A percentile compares a stretch with the other conserved stretches of the same genome.
phyloP scores from a whole-genome alignment of 2,113 vertebrate species.

The Callipepla californica region DNA sequence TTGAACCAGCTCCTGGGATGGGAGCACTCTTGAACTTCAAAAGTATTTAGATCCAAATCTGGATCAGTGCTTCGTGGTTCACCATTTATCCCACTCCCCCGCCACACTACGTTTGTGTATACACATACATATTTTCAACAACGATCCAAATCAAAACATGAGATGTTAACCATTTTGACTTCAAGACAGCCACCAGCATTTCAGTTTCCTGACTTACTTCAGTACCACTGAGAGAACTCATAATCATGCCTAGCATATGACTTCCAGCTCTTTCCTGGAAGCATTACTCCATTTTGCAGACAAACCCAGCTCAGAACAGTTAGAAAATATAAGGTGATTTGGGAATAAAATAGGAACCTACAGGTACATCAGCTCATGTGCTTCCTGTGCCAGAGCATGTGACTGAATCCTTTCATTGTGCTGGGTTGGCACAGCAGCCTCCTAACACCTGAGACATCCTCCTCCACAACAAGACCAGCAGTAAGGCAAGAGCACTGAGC shows the following conservation, averaged over 20 bases:
- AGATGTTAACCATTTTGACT: not conserved
- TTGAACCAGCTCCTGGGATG: conserved; percentile 37
- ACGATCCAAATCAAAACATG: not conserved
- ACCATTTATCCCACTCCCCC: conserved; percentile 25
- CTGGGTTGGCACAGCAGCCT: not conserved
- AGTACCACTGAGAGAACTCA: not conserved
- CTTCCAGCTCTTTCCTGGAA: not conserved
- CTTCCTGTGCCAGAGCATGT: not conserved
- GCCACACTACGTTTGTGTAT: not conserved
- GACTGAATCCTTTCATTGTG: not conserved
- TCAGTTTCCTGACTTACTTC: not conserved
- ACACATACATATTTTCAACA: not conserved
- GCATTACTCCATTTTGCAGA: not conserved
- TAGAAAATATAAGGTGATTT: not conserved
- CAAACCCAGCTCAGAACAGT: not conserved
- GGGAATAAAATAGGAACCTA: not conserved
- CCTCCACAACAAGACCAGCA: not conserved
- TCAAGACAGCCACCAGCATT: not conserved
- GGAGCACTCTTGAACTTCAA: conserved; percentile 43
- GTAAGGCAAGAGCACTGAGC: not conserved
- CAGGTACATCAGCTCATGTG: not conserved
- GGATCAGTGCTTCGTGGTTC: conserved; percentile 41
- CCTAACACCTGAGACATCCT: not conserved
- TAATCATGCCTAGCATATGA: not conserved
- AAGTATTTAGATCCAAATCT: conserved; percentile 40